Conservation (phyloP, 2,888 invertebrate genomes). For the Fragum fragum region DNA sequence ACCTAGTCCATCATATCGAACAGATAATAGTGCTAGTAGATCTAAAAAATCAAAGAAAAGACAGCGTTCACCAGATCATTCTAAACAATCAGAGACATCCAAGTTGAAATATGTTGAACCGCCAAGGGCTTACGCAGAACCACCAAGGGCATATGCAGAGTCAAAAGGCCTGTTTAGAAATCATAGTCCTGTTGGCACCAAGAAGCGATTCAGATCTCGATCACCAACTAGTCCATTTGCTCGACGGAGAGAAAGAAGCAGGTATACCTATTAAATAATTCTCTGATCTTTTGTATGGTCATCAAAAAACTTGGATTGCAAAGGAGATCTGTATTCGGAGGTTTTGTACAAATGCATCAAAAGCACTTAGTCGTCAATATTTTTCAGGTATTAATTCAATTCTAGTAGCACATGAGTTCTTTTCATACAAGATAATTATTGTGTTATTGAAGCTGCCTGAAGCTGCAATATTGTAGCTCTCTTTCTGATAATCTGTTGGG, state of each 20-base stretch:
- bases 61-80: slow-evolving; percentile 63
- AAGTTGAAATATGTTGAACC: slow-evolving; percentile 36
- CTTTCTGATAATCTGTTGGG: too few relatives aligned
- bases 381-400: too few relatives aligned
- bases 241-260: slow-evolving; percentile 64
- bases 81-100: slow-evolving; percentile 43
- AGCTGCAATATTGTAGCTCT: too few relatives aligned
- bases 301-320: too few relatives aligned
- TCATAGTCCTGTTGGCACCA: slow-evolving; percentile 71
- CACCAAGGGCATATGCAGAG: slow-evolving; percentile 79
- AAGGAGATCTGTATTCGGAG: too few relatives aligned
- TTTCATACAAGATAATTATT: too few relatives aligned
- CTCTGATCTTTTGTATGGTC: too few relatives aligned
- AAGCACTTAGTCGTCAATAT: too few relatives aligned
- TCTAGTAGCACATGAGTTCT: too few relatives aligned
- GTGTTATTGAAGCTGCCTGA: too few relatives aligned
- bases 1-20: slow-evolving; percentile 69
- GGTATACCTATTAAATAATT: slow-evolving; percentile 41
- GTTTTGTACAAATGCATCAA: too few relatives aligned
- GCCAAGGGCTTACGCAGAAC: slow-evolving; percentile 76
- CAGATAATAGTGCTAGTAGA: slow-evolving; percentile 66
- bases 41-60: slow-evolving; percentile 72
- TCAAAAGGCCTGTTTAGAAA: slow-evolving; percentile 61
- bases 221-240: slow-evolving; percentile 72
- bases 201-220: slow-evolving; percentile 77